Evolutionary conservation across 2,888 invertebrate genomes (phyloP), one percentile per base, ranked within the genome.

Genomic region (Drosophila suboccidentalis): DNA sequence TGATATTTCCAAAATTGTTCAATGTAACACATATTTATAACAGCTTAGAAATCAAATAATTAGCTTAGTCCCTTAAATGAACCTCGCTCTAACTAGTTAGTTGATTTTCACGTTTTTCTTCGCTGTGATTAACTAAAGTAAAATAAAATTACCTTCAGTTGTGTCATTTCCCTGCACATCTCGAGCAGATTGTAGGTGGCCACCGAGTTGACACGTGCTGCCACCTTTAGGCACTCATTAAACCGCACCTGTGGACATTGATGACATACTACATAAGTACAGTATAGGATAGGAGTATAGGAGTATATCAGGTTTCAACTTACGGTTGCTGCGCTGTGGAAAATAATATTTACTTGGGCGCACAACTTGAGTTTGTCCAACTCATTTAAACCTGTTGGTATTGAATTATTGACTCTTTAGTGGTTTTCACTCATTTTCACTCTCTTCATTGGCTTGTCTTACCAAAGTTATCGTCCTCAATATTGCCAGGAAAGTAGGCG

Each of bases 291-390:
- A 13, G 36, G 4, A 36, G 5, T 5, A 13, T 13, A 5, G 36
- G 11, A n/a, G 47, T 15, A 34, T 41, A 19, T 43, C 4, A n/a
- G 32, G 46, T 59, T 38, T 19, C 11, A 22, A 75, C 81, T 79
- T 29, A 86, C 97, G 0, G 99, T 99, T 0, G 99, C 99, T 0
- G 99, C 99, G 22, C 98, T 97, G 92, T 99, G 99, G 93, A 99
- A 98, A 59, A 99, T 97, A 13, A 97, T 94, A 39, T 97, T 95
- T 13, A 98, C 96, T 50, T 95, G 94, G 5, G 95, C 94, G 17
- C 93, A 93, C 15, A 97, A 91, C 71, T 94, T 93, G 44, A 93
- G 92, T 58, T 95, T 94, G 90, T 97, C 96, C 4, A 94, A 94
- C 0, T 94, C 92, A 65, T 94, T 94, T 53, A 97, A 94, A 10